Conservation (phyloP, 23 tunicate species). For the Botrylloides violaceus region DNA sequence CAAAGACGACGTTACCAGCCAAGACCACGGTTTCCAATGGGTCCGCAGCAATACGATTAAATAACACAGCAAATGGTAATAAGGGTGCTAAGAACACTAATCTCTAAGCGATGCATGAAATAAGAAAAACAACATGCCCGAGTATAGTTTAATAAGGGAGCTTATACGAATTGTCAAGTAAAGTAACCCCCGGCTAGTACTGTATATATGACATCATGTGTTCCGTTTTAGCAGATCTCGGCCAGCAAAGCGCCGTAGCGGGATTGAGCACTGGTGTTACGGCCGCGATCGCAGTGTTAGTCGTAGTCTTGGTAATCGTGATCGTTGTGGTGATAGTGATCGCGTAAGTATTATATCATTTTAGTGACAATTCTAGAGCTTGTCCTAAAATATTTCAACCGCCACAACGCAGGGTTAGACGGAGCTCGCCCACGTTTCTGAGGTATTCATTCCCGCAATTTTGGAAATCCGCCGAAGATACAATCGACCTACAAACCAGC, state of each 20-base stretch:
- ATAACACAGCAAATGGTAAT: no score
- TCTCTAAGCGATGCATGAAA: background rate
- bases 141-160: no score
- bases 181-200: no score
- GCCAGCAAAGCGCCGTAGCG: conserved; percentile 1
- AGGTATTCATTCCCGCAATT: conserved; percentile 44
- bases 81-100: background rate
- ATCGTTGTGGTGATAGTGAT: conserved; percentile 41
- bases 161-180: no score
- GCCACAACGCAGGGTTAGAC: conserved; percentile 39
- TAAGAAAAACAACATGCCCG: no score
- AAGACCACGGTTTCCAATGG: background rate
- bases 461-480: conserved; percentile 43
- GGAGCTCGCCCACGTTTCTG: conserved; percentile 42
- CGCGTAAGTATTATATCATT: conserved; percentile 39
- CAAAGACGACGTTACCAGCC: background rate
- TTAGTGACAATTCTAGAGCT: background rate
- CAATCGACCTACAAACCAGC: conserved; percentile 31
- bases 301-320: conserved; percentile 38
- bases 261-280: conserved; percentile 26
- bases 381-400: conserved; percentile 18
- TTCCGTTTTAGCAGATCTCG: background rate
- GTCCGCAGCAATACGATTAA: background rate
- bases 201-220: no score
- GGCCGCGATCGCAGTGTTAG: conserved; percentile 40